phyloP scores from a whole-genome alignment of 2,113 vertebrate species.

The Hylia prasina region DNA sequence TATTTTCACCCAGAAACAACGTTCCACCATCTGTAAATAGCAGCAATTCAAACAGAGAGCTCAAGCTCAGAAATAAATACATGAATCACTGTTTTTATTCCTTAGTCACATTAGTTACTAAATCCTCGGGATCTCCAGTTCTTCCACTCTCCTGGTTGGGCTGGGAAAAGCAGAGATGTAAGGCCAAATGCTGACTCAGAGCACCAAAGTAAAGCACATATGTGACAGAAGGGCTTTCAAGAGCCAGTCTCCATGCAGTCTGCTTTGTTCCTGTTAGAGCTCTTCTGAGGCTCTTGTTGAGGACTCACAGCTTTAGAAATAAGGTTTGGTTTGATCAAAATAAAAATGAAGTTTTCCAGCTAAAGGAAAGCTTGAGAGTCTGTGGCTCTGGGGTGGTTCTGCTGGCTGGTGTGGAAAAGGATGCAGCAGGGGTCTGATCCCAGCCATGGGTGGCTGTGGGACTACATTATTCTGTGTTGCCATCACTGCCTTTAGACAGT shows the following conservation, averaged over 20 bases:
- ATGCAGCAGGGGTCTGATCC: neutral
- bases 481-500: neutral
- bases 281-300: neutral
- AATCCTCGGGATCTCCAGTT: neutral
- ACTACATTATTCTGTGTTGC: neutral
- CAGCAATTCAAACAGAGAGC: constrained; percentile 25
- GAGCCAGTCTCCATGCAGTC: neutral
- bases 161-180: neutral
- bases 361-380: neutral
- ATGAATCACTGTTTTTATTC: constrained; percentile 41
- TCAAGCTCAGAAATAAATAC: constrained; percentile 1
- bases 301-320: neutral
- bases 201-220: neutral
- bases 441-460: neutral
- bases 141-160: neutral
- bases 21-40: neutral
- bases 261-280: neutral
- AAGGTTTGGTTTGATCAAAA: neutral
- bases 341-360: neutral
- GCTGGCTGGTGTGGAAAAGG: neutral
- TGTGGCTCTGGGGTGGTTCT: neutral
- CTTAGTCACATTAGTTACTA: constrained; percentile 7
- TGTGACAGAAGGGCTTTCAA: neutral
- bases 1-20: constrained; percentile 18
- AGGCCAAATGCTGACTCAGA: constrained; percentile 33